These are phyloP conservation scores for Ruditapes philippinarum DNA, from an alignment of 1,140 invertebrate species.

Conservation along the genomic window DNA sequence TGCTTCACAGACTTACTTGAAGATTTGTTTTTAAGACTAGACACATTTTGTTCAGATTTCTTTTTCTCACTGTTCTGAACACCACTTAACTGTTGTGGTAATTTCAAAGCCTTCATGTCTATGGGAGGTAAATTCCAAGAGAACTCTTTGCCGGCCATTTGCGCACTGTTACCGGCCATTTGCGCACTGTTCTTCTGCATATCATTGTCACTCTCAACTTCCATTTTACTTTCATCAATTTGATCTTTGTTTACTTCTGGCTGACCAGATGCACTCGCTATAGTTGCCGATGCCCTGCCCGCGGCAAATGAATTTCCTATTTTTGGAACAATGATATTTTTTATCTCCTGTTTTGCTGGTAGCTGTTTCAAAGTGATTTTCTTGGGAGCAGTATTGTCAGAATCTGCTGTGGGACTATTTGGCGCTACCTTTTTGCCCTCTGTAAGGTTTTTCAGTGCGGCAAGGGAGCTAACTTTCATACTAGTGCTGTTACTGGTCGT, in stretches of 20 bases:
- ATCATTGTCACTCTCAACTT: background rate
- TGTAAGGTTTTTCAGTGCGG: conserved; percentile 44
- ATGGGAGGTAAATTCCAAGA: conserved; percentile 62
- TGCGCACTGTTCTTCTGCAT: background rate
- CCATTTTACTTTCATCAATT: conserved; percentile 16
- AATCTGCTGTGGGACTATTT: conserved; percentile 23
- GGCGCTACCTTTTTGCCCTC: conserved; percentile 49
- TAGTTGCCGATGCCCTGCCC: too few relatives aligned
- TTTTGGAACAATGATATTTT: conserved; percentile 9
- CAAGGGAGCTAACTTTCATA: conserved; percentile 53
- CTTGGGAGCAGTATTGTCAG: conserved; percentile 16
- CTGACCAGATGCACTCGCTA: background rate
- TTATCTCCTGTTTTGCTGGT: background rate
- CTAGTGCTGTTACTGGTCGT: conserved; percentile 9
- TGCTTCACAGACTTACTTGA: background rate
- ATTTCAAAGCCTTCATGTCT: conserved; percentile 58
- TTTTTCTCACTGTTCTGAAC: conserved; percentile 14
- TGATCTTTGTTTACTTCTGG: background rate
- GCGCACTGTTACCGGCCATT: background rate
- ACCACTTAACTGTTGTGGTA: conserved; percentile 43
- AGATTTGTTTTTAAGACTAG: conserved; percentile 26
- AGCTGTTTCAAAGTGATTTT: conserved; percentile 15
- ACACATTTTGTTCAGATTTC: background rate
- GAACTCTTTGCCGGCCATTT: conserved; percentile 19
- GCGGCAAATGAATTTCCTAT: too few relatives aligned